Evolutionary conservation across 2,797 vertebrate species (phyloP), one percentile per base, ranked within the genome.

Genomic region (Tokudaia muenninki): DNA sequence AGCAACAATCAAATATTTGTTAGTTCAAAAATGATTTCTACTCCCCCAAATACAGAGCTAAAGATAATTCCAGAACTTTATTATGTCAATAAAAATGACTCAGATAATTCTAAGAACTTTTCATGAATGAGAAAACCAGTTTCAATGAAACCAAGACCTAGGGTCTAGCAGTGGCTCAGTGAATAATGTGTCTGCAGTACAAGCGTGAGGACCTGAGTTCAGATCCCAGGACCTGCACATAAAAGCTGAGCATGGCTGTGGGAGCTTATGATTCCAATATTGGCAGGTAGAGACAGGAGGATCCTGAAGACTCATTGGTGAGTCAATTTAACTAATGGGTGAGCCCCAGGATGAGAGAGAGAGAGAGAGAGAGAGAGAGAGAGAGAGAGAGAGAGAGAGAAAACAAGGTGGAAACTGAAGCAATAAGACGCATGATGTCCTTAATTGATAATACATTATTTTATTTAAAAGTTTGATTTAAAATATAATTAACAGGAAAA

Each of bases 71-170:
- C 22, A n/a, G 90, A 72, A 84, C 31, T 52, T 90, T 74, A 87
- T 55, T 82, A 67, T 61, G 83, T 24, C 41, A 72, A 57, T 86
- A 86, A 70, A 86, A 75, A 81, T 1, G n/a, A 90, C 78, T 14
- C 74, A 57, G 95, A 79, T 65, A 52, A 94, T 52, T 87, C 34
- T 84, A 67, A 81, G 63, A 74, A 2, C 84, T 82, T 86, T 95
- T 88, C 59, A 63, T 95, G 65, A 96, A 41, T 22, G 63, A 52
- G 41, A 83, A 94, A 87, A 87, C 9, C 22, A 89, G 12, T 37
- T 92, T 47, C 19, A 86, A 94, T 90, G 47, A 90, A 72, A 82
- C 44, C 11, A 90, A 80, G 57, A 67, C 78, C 72, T 67, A 93
- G 67, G 26, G 10, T 21, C 24, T 57, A 52, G 83, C 12, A 87